phyloP scores from a whole-genome alignment of 2,113 vertebrate species.

The Heterotis niloticus region DNA sequence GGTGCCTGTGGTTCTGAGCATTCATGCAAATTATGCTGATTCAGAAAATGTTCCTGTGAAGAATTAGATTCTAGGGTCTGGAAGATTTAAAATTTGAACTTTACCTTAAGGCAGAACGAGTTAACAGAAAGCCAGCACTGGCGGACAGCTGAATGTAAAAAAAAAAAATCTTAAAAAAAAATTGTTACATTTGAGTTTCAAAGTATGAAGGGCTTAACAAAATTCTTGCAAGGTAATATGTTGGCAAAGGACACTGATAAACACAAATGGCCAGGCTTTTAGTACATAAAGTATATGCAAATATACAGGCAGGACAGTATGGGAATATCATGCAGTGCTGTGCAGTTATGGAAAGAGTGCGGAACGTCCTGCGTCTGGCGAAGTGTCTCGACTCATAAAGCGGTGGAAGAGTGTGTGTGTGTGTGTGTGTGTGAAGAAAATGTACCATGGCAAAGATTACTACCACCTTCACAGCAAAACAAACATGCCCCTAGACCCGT shows the following conservation, averaged over 20 bases:
- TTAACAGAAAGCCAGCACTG: too few relatives aligned
- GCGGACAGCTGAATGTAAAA: too few relatives aligned
- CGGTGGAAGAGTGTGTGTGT: not conserved
- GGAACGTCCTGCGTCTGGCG: not conserved
- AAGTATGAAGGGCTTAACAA: not conserved
- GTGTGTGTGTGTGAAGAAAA: not conserved
- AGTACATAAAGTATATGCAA: too few relatives aligned
- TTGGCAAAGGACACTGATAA: too few relatives aligned
- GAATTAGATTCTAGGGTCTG: constrained; percentile 43
- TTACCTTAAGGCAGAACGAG: constrained; percentile 10
- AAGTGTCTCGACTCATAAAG: not conserved
- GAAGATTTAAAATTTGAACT: constrained; percentile 20
- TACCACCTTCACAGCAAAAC: not conserved
- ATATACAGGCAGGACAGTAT: too few relatives aligned
- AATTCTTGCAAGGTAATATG: too few relatives aligned
- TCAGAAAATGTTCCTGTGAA: not conserved
- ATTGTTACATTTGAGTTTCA: not conserved
- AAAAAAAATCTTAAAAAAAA: too few relatives aligned
- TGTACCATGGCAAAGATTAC: not conserved
- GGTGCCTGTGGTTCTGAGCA: not conserved
- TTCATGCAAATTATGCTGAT: not conserved
- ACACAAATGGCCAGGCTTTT: too few relatives aligned
- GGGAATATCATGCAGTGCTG: too few relatives aligned
- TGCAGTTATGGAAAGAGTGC: not conserved
- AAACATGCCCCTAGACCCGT: not conserved